Conservation (phyloP, 2,797 vertebrate genomes). For the Enteromius thamalakanensis region DNA sequence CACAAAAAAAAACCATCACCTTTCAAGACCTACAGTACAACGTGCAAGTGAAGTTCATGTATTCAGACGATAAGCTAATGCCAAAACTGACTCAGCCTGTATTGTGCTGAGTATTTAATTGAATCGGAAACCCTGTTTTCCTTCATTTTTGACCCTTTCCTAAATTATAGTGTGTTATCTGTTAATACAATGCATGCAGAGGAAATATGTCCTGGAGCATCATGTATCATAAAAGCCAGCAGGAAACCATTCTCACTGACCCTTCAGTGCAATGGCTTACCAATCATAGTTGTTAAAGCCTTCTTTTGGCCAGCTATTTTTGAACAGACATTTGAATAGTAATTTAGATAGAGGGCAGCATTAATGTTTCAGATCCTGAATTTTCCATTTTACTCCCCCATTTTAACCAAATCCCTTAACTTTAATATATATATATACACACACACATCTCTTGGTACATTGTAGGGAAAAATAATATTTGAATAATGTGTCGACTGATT, state of each 20-base stretch:
- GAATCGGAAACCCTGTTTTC: constrained; percentile 61
- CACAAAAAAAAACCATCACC: not conserved
- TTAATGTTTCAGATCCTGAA: constrained; percentile 30
- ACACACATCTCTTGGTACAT: not conserved
- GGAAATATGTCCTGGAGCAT: not conserved
- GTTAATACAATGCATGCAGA: constrained; percentile 7
- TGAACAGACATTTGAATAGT: constrained; percentile 20
- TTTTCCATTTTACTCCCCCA: constrained; percentile 6
- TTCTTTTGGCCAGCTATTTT: constrained; percentile 29
- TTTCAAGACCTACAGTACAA: not conserved
- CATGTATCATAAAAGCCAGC: constrained; percentile 34
- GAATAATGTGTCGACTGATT: not conserved
- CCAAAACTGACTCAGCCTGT: constrained; percentile 19
- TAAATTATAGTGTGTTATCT: constrained; percentile 47
- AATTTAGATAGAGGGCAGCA: constrained; percentile 27
- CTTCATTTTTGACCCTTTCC: constrained; percentile 56
- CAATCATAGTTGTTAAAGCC: constrained; percentile 5
- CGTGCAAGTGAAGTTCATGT: not conserved
- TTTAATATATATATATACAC: not conserved
- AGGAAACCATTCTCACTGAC: constrained; percentile 31
- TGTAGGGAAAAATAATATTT: not conserved
- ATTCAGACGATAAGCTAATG: constrained; percentile 9
- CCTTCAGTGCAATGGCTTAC: constrained; percentile 19
- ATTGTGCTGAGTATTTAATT: constrained; percentile 40
- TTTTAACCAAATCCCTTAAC: constrained; percentile 9